Evolutionary conservation across 2,888 invertebrate species (phyloP).

Genomic region (Pheosia tremula): DNA sequence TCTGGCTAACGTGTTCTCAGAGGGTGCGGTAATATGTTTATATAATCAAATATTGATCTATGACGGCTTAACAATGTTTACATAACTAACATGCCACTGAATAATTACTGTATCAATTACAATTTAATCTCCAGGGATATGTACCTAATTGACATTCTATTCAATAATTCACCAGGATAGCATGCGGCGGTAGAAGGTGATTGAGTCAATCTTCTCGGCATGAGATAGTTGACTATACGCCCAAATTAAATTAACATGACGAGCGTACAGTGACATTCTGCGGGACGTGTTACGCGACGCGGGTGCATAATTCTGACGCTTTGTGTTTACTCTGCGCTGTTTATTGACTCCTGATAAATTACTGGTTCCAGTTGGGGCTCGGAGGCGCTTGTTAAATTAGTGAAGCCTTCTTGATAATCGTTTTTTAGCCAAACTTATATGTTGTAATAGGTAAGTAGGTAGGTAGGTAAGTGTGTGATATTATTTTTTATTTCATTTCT

Average conservation of each 20-base stretch:
- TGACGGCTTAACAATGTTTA: conserved; percentile 23
- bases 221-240: conserved; percentile 53
- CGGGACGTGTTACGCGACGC: conserved; percentile 38
- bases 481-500: no score
- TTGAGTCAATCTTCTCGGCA: conserved; percentile 56
- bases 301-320: conserved; percentile 54
- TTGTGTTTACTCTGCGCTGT: conserved; percentile 38
- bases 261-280: conserved; percentile 55
- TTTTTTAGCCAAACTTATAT: conserved; percentile 10
- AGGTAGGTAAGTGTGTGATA: no score
- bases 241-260: conserved; percentile 74
- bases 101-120: conserved; percentile 48
- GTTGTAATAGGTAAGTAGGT: no score
- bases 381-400: conserved; percentile 29
- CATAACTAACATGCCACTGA: conserved; percentile 20
- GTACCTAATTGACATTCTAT: conserved; percentile 35
- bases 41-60: conserved; percentile 16
- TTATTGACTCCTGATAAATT: conserved; percentile 53
- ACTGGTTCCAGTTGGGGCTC: conserved; percentile 22
- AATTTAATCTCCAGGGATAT: conserved; percentile 37
- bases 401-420: conserved; percentile 28
- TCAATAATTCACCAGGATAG: conserved; percentile 53
- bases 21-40: neutral
- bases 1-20: neutral
- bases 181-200: conserved; percentile 45